Evolutionary conservation across 64 coral and sea anemone genomes (phyloP).

Genomic region (Stichodactyla helianthus): DNA sequence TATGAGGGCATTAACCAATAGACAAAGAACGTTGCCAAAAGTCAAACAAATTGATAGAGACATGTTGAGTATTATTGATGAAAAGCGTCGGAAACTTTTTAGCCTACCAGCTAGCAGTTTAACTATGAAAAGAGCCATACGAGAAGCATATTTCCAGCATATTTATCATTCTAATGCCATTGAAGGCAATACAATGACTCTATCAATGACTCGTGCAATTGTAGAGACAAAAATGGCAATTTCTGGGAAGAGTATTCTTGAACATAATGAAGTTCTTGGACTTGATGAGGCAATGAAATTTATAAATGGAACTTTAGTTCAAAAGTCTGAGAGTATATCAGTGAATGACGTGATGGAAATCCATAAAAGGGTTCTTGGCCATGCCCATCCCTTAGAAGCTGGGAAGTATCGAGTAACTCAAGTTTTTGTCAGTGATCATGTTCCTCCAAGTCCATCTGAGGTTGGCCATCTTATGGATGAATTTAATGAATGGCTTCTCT

Average conservation of each 20-base stretch:
- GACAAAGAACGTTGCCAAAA: constrained; percentile 89
- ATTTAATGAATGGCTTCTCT: constrained; percentile 81
- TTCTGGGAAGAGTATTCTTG: constrained; percentile 88
- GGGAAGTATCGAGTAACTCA: constrained; percentile 79
- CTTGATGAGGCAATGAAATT: constrained; percentile 94
- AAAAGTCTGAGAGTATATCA: constrained; percentile 65
- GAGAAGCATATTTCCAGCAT: constrained; percentile 93
- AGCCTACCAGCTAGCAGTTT: constrained; percentile 72
- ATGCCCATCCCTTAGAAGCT: constrained; percentile 92
- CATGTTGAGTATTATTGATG: constrained; percentile 88
- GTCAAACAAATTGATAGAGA: constrained; percentile 93
- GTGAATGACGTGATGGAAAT: constrained; percentile 88
- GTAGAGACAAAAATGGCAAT: constrained; percentile 97
- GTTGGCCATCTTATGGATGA: constrained; percentile 84
- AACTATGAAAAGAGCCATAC: constrained; percentile 80
- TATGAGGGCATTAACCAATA: constrained; percentile 66
- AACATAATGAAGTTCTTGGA: constrained; percentile 96
- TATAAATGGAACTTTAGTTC: constrained; percentile 82
- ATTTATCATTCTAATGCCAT: constrained; percentile 99
- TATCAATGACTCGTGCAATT: constrained; percentile 94
- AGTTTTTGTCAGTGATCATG: constrained; percentile 87
- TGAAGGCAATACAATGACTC: constrained; percentile 98
- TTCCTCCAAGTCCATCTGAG: constrained; percentile 77
- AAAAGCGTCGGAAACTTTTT: constrained; percentile 79
- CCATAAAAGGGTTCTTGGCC: constrained; percentile 83